Conservation (phyloP, 1,140 invertebrate species). For the Pararge aegeria region DNA sequence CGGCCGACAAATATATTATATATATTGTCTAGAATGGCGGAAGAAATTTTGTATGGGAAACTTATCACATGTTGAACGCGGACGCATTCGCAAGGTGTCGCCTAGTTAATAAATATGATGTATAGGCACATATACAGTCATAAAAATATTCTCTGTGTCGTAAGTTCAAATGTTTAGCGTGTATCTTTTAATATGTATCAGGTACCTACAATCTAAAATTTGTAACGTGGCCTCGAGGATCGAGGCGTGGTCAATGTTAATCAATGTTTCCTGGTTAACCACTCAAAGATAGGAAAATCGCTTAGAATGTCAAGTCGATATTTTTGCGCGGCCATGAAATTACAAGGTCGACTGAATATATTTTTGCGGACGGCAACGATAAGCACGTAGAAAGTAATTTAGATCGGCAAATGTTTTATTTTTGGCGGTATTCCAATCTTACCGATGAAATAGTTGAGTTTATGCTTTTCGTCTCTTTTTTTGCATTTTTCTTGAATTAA, state of each 20-base stretch:
- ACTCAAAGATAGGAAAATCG: conserved; percentile 70
- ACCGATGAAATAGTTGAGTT: conserved; percentile 10
- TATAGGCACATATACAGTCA: too few relatives aligned
- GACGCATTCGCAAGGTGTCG: too few relatives aligned
- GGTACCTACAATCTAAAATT: conserved; percentile 33
- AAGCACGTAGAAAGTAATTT: conserved; percentile 71
- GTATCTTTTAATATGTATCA: conserved; percentile 13
- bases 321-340: conserved; percentile 74
- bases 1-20: too few relatives aligned
- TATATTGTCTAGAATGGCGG: too few relatives aligned
- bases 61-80: too few relatives aligned
- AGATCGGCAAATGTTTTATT: conserved; percentile 49
- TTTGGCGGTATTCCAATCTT: conserved; percentile 55
- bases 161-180: background rate
- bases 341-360: conserved; percentile 63
- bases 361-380: conserved; percentile 59
- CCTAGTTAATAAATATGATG: too few relatives aligned
- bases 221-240: conserved; percentile 51
- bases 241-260: conserved; percentile 61
- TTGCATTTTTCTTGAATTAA: background rate
- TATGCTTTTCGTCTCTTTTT: background rate
- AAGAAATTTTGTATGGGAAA: too few relatives aligned
- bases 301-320: conserved; percentile 76
- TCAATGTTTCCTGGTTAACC: conserved; percentile 70
- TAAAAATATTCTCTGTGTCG: too few relatives aligned